A percentile compares a stretch with the other conserved stretches of the same genome.
Evolutionary conservation across 2,888 invertebrate genomes (phyloP).

Genomic region (Siphlonurus alternatus): DNA sequence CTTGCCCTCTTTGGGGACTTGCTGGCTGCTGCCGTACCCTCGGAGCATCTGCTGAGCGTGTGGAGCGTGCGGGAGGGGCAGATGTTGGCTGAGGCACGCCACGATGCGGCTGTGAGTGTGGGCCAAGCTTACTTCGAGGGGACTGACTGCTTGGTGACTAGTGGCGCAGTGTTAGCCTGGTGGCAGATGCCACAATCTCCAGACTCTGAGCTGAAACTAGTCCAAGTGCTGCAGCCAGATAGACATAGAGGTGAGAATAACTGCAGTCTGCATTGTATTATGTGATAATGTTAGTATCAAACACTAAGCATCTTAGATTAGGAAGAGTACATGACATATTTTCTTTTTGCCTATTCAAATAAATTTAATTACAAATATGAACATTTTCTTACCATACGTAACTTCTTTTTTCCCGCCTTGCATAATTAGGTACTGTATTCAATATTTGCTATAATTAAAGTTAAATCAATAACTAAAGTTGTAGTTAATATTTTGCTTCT

Average conservation of each 20-base stretch:
- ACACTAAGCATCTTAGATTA: too few relatives aligned
- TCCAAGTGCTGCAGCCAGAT: background rate
- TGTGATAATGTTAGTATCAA: too few relatives aligned
- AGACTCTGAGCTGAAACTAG: background rate
- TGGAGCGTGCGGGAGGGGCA: background rate
- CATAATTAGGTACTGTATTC: too few relatives aligned
- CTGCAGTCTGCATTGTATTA: too few relatives aligned
- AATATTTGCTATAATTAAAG: too few relatives aligned
- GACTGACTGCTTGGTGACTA: background rate
- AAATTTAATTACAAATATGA: too few relatives aligned
- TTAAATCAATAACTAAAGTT: too few relatives aligned
- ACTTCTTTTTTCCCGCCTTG: too few relatives aligned
- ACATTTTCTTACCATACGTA: too few relatives aligned
- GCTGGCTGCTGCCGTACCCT: background rate
- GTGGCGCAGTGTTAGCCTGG: background rate
- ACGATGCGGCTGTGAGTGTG: background rate
- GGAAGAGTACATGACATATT: too few relatives aligned
- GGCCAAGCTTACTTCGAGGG: background rate
- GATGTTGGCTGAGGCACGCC: background rate
- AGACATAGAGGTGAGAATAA: background rate
- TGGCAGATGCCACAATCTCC: background rate
- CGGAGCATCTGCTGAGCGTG: background rate
- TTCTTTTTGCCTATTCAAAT: too few relatives aligned
- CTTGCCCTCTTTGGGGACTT: background rate
- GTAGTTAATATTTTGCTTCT: too few relatives aligned